These are phyloP conservation scores for Melanargia galathea DNA, from an alignment of 2,888 invertebrate species.

Conservation along the genomic window DNA sequence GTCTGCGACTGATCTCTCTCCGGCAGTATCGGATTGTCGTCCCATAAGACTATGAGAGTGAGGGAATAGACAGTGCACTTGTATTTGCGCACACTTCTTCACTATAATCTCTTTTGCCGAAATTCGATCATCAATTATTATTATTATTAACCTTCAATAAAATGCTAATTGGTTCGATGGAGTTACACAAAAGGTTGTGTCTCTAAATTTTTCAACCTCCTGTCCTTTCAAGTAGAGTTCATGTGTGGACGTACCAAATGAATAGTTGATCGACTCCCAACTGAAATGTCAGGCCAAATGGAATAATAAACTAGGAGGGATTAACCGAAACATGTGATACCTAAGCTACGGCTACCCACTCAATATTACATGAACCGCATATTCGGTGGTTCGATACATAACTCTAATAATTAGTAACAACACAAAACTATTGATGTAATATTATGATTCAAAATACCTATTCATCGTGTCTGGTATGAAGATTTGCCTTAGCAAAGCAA, in stretches of 20 bases:
- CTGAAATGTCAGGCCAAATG: conserved; percentile 71
- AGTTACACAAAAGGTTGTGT: neutral
- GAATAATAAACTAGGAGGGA: conserved; percentile 65
- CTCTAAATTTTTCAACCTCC: conserved; percentile 22
- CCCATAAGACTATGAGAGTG: no score
- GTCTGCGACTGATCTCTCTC: no score
- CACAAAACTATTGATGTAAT: neutral
- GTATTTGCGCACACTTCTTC: no score
- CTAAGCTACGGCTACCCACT: conserved; percentile 1
- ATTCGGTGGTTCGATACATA: neutral
- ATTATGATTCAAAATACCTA: no score
- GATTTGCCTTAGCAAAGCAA: no score
- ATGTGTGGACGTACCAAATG: conserved; percentile 48
- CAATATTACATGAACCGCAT: conserved; percentile 24
- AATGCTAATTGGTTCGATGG: neutral
- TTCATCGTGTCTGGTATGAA: no score
- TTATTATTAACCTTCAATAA: no score
- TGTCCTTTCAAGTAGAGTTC: conserved; percentile 33
- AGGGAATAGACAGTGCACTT: no score
- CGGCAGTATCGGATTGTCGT: no score
- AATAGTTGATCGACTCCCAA: conserved; percentile 60
- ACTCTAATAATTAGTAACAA: neutral
- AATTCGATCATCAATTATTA: no score
- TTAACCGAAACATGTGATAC: conserved; percentile 42
- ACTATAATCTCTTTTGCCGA: no score